Evolutionary conservation across 2,888 invertebrate genomes (phyloP).

Genomic region (Mesorhabditis belari): DNA sequence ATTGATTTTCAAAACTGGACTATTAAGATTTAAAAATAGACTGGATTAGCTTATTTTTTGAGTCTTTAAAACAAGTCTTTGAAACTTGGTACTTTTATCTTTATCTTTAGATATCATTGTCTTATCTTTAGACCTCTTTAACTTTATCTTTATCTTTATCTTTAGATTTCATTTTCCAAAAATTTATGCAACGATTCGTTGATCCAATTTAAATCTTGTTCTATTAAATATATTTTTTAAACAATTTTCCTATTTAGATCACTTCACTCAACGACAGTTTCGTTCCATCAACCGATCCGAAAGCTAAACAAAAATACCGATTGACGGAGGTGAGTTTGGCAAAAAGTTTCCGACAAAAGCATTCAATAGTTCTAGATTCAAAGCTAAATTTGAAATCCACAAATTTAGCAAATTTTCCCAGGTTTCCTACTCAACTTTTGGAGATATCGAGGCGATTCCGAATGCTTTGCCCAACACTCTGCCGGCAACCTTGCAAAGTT

Average conservation of each 20-base stretch:
- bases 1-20: too few species aligned
- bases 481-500: conserved; percentile 37
- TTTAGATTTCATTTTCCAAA: too few species aligned
- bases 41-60: too few species aligned
- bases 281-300: conserved; percentile 21
- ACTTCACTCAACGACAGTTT: conserved; percentile 46
- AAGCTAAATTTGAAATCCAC: conserved; percentile 10
- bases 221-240: too few species aligned
- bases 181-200: too few species aligned
- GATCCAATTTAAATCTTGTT: too few species aligned
- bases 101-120: too few species aligned
- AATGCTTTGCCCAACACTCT: conserved; percentile 29
- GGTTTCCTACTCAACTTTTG: conserved; percentile 32
- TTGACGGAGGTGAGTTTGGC: conserved; percentile 20
- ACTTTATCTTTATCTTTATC: too few species aligned
- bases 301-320: conserved; percentile 20
- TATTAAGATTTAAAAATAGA: too few species aligned
- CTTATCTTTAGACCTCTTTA: too few species aligned
- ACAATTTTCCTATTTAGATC: conserved; percentile 38
- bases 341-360: background rate
- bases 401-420: conserved; percentile 5
- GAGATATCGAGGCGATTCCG: conserved; percentile 30
- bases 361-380: background rate
- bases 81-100: too few species aligned
- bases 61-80: too few species aligned